Conservation (phyloP, 30 jellyfish, hydroid and myxozoan genomes). For the Aurelia aurita complex sp. Pacific region DNA sequence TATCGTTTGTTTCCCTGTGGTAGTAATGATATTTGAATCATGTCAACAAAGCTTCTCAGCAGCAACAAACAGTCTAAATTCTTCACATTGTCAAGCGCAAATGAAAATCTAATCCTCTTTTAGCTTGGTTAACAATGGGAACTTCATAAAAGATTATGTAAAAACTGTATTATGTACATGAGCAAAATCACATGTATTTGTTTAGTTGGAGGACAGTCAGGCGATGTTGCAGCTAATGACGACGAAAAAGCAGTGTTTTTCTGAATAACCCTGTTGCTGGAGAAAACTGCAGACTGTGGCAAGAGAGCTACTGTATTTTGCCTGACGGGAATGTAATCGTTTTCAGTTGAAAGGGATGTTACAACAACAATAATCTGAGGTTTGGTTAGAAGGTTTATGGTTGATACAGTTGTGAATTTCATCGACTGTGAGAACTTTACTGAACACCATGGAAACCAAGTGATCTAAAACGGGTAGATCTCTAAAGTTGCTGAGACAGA, state of each 20-base stretch:
- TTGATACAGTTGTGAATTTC: too few relatives aligned
- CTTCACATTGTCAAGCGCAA: constrained; percentile 12
- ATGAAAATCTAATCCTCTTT: too few relatives aligned
- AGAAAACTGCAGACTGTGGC: too few relatives aligned
- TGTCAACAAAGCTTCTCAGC: constrained; percentile 25
- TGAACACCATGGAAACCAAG: not conserved
- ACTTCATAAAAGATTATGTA: not conserved
- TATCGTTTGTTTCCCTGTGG: not conserved
- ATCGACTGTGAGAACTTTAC: not conserved
- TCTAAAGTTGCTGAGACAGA: not conserved
- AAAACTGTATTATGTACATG: constrained; percentile 10
- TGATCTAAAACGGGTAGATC: not conserved
- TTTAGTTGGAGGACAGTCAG: not conserved
- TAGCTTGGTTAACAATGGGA: too few relatives aligned
- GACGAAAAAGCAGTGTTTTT: not conserved
- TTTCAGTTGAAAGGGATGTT: too few relatives aligned
- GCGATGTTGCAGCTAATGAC: not conserved
- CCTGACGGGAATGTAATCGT: too few relatives aligned
- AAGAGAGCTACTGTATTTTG: too few relatives aligned
- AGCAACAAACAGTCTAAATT: constrained; percentile 12
- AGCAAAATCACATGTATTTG: constrained; percentile 19
- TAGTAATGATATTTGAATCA: not conserved
- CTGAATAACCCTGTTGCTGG: not conserved
- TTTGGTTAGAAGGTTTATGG: too few relatives aligned
- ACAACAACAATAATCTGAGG: too few relatives aligned